A percentile compares a stretch with the other conserved stretches of the same genome.
Conservation (phyloP, 2,888 invertebrate species). For the Harmothoe impar region DNA sequence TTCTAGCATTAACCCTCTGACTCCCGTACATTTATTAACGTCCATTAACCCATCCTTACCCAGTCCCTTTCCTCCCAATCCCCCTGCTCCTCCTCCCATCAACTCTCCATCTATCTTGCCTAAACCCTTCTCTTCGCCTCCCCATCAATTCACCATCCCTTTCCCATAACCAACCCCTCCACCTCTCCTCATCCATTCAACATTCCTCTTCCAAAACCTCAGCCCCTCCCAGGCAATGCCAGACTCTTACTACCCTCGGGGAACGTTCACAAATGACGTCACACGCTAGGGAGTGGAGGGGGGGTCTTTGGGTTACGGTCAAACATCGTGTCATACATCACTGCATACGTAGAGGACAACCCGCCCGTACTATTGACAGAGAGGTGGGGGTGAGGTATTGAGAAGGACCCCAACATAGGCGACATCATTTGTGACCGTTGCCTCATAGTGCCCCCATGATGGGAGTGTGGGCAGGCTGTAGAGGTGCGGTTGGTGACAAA, state of each 20-base stretch:
- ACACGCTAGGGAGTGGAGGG: too few relatives aligned
- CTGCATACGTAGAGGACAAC: too few relatives aligned
- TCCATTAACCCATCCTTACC: conserved; percentile 9
- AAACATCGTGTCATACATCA: too few relatives aligned
- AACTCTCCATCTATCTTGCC: not conserved
- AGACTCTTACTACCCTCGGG: not conserved
- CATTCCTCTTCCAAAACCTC: not conserved
- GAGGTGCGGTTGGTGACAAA: not conserved
- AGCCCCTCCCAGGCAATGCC: not conserved
- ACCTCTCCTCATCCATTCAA: not conserved
- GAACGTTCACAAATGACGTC: too few relatives aligned
- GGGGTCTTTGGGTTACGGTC: too few relatives aligned
- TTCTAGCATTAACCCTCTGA: not conserved
- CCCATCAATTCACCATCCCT: not conserved
- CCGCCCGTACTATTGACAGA: too few relatives aligned
- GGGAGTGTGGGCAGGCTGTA: not conserved
- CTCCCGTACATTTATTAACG: too few relatives aligned
- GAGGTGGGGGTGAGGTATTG: too few relatives aligned
- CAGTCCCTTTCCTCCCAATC: conserved; percentile 5
- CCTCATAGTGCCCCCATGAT: not conserved
- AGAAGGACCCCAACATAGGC: too few relatives aligned
- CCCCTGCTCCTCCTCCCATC: not conserved
- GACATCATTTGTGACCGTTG: too few relatives aligned
- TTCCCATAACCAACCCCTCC: not conserved
- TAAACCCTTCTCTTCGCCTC: not conserved